Base-by-base conservation (phyloP, 1,140 invertebrate species). In the Temnothorax curvispinosus region DNA sequence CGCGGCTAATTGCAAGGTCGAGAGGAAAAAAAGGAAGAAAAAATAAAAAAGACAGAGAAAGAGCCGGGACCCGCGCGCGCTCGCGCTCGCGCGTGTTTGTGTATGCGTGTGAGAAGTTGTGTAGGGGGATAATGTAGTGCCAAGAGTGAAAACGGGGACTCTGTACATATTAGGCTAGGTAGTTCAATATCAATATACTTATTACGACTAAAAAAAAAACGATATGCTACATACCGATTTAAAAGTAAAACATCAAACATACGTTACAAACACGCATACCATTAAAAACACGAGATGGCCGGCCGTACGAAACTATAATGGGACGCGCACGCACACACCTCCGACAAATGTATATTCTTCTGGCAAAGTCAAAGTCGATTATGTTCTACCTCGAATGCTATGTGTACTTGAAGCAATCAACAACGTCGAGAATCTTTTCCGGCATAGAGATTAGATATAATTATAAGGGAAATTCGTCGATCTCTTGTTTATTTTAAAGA, bases 91-190 rank as follows among this genome's bases (percentile, higher is more conserved):
- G 47, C 44, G 62, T 67, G 32, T 69, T 47, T 71, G n/a, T 56
- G 69, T 75, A 84, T 84, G 56, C 85, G 62, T 80, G 58, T 65
- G 56, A 85, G 65, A 50, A 80, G 52, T 38, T 65, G 50, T 67
- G 41, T 81, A 65, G 77, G 87, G 74, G 69, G 87, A 92, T 90
- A 91, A 93, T 86, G 92, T 94, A 94, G 93, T 94, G 94, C 93
- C 93, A 94, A 94, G 93, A 93, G 92, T 91, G 91, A 93, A 81
- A 87, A 80, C 58, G 86, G 88, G 90, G 93, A 94, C 87, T 91
- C 80, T 94, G 94, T 95, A 94, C 92, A 95, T 95, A 94, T 94
- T 94, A 95, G 93, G 91, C 86, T 95, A 95, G 94, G 93, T 95
- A 94, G 94, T 94, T 94, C 92, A 95, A 95, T 95, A 95, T 93